Evolutionary conservation across 2,888 invertebrate species (phyloP), one percentile per base, ranked within the genome.

Genomic region (Gasteruption jaculator): DNA sequence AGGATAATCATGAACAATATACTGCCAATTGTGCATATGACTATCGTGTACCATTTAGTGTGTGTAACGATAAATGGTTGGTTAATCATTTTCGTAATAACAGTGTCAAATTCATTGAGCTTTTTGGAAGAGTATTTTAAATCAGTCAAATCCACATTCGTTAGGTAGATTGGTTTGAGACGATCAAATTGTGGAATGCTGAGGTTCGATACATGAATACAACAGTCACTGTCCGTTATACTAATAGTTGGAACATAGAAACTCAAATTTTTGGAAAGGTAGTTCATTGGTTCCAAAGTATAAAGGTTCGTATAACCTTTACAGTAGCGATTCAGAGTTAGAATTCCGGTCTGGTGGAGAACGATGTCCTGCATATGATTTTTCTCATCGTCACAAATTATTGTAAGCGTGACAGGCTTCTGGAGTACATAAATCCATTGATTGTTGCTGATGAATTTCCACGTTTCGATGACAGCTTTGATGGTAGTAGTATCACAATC

Each of bases 101-200:
- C 26, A 29, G 47, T 35, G 25, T 51, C 47, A 18, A 51, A 47
- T 21, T 47, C 43, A 7, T 45, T 42, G 3, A 47, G 20, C 32
- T 51, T 51, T 24, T 45, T 51, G 30, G 41, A 25, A 3, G 47
- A 49, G 16, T 49, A 51, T 14, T 38, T 43, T 7, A 50, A 21
- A 18, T 51, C 43, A 4, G 31, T 20, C 8, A 51, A 20, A 21
- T 51, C 49, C 11, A 51, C 37, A 21, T 49, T 49, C 1, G 49
- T 36, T 10, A 49, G 14, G 11, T 41, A 22, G 5, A 49, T 43
- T 4, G 41, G 45, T 27, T 38, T 16, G 3, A 47, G 14, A 7
- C 19, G 32, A 19, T 45, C 32, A 1, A 44, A 36, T 5, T 24
- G 20, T 3, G 31, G 31, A 7, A 21, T 16, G 19, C 46, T 44